phyloP scores from a whole-genome alignment of 2,113 vertebrate genomes.

The Gadus chalcogrammus region DNA sequence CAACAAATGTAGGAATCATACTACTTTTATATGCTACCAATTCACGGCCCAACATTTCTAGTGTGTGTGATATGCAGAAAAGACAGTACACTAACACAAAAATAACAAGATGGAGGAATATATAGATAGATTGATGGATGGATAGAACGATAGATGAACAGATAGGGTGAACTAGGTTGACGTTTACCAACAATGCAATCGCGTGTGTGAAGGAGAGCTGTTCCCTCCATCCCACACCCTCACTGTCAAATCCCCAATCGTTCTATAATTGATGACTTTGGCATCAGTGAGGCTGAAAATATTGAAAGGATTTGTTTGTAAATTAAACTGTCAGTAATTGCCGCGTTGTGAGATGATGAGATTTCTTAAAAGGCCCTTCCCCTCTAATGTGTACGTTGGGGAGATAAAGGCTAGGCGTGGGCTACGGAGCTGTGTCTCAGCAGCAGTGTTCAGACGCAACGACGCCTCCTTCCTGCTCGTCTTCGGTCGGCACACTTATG shows the following conservation, averaged over 20 bases:
- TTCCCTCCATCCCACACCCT: no score
- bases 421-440: no score
- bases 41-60: no score
- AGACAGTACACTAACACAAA: no score
- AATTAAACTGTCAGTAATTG: constrained; percentile 24
- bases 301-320: constrained; percentile 15
- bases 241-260: no score
- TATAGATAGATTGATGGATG: no score
- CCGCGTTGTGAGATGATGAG: constrained; percentile 23
- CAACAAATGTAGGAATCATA: no score
- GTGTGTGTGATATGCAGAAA: no score
- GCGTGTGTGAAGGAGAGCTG: background rate
- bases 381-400: background rate
- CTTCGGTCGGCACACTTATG: constrained; percentile 17
- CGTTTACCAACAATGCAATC: no score
- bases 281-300: constrained; percentile 14
- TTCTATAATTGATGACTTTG: background rate
- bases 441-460: constrained; percentile 1
- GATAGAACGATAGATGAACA: background rate
- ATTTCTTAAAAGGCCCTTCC: constrained; percentile 18
- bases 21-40: no score
- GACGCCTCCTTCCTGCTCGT: constrained; percentile 11
- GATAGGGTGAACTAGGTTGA: no score
- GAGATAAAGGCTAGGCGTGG: background rate
- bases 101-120: no score